A percentile compares a stretch with the other conserved stretches of the same genome.
Evolutionary conservation across 2,113 vertebrate genomes (phyloP).

Genomic region (Alouatta palliata): DNA sequence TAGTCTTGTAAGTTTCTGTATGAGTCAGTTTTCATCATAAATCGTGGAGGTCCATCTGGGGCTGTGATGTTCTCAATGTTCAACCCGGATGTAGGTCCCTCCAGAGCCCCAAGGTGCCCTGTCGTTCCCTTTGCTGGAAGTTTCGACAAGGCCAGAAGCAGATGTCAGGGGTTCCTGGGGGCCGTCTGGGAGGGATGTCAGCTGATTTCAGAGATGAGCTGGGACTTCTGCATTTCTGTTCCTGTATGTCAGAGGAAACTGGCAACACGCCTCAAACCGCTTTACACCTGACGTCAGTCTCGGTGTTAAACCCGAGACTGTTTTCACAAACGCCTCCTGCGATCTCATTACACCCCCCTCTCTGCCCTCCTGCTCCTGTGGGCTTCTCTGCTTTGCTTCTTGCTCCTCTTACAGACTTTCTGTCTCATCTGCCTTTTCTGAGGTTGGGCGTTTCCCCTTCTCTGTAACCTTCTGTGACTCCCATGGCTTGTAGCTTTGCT

Average conservation of each 20-base stretch:
- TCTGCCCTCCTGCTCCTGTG: not conserved
- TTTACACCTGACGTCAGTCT: not conserved
- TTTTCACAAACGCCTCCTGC: not conserved
- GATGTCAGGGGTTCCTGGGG: not conserved
- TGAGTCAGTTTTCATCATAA: slow-evolving; percentile 3
- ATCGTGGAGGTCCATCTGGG: not conserved
- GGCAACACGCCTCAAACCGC: not conserved
- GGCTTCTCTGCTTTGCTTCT: not conserved
- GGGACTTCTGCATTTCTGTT: not conserved
- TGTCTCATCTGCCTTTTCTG: not conserved
- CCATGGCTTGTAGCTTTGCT: not conserved
- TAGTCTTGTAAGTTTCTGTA: not conserved
- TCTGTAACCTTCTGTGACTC: not conserved
- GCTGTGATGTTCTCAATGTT: not conserved
- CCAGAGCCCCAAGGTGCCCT: too few species aligned
- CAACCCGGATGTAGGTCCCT: not conserved
- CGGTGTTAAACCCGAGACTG: not conserved
- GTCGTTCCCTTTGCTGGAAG: not conserved
- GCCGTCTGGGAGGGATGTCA: not conserved
- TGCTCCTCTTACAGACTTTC: not conserved
- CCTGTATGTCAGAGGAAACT: not conserved
- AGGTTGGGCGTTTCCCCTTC: not conserved
- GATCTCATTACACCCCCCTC: not conserved
- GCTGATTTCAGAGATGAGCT: not conserved
- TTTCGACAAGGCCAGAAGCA: not conserved